Base-by-base conservation (phyloP, 2,797 vertebrate genomes). In the Spea hammondii region DNA sequence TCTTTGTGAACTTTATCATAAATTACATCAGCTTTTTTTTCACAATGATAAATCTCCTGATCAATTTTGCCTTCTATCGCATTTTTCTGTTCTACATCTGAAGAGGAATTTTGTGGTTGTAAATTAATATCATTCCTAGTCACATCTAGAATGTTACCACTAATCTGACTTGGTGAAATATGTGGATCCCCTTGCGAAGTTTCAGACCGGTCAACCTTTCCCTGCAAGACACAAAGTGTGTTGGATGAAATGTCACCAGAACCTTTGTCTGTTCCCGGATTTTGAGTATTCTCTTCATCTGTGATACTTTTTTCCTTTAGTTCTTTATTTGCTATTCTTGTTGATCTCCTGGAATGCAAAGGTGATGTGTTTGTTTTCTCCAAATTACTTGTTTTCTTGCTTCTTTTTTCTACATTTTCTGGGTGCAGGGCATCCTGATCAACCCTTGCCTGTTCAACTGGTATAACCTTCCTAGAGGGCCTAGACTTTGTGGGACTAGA, bases 391-490 rank as follows among this genome's bases (percentile, higher is more conserved):
- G 44, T 83, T n/a, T 85, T 86, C 74, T 76, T 83, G 79, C 85
- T 85, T 62, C 85, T 88, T 54, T 88, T 88, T 68, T 78, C 84
- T 47, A 92, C 90, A 83, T 86, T 88, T 50, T 85, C 82, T 4
- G 85, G 84, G 2, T 82, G 66, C 1, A 83, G 5, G 80, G 77
- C 62, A 76, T 68, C 53, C 60, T 86, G 85, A 50, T 87, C 74
- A 76, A 88, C 89, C 85, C 90, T 91, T 83, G 87, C 74, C 85
- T 94, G 72, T 92, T 91, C 71, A 85, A 81, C 4, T 88, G 88
- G 82, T 90, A 92, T 82, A 87, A 51, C 70, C 69, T 74, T 64
- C 53, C 17, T 48, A 6, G 75, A 74, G 48, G 50, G 45, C 55
- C 17, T 77, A 1, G 55, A 8, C 82, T 94, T 93, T 79, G 88